Percentiles rank a stretch among this genome's conserved stretches.
Conservation (phyloP, 1,140 invertebrate genomes). For the Apolygus lucorum region DNA sequence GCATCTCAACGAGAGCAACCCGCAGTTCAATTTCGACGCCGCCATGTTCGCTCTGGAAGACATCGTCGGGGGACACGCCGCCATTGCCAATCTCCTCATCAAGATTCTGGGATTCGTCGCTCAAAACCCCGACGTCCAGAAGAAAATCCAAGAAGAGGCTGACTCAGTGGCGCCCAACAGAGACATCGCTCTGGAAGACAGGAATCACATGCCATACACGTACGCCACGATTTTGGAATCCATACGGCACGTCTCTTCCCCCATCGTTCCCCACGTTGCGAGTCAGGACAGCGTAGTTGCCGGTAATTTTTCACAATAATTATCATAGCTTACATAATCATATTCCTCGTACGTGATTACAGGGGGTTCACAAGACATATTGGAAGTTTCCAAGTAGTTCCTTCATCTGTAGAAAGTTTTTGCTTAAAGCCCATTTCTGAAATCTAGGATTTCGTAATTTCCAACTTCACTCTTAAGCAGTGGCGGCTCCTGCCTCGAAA, state of each 20-base stretch:
- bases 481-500: too few relatives aligned
- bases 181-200: slow-evolving; percentile 54
- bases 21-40: slow-evolving; percentile 46
- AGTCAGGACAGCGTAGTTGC: slow-evolving; percentile 62
- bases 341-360: background rate
- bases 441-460: too few relatives aligned
- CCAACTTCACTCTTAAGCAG: too few relatives aligned
- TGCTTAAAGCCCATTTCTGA: too few relatives aligned
- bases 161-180: slow-evolving; percentile 48
- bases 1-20: slow-evolving; percentile 52
- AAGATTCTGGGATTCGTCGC: slow-evolving; percentile 62
- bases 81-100: slow-evolving; percentile 66
- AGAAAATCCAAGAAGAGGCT: slow-evolving; percentile 58
- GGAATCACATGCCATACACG: slow-evolving; percentile 63
- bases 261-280: slow-evolving; percentile 84
- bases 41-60: slow-evolving; percentile 64
- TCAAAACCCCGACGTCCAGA: slow-evolving; percentile 51
- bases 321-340: background rate
- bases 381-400: too few relatives aligned
- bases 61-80: slow-evolving; percentile 78
- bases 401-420: too few relatives aligned
- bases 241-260: slow-evolving; percentile 68
- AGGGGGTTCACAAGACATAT: too few relatives aligned
- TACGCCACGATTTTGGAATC: slow-evolving; percentile 74
- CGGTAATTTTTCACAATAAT: slow-evolving; percentile 35